Evolutionary conservation across 2,888 invertebrate genomes (phyloP).

Genomic region (Trichopria drosophilae): DNA sequence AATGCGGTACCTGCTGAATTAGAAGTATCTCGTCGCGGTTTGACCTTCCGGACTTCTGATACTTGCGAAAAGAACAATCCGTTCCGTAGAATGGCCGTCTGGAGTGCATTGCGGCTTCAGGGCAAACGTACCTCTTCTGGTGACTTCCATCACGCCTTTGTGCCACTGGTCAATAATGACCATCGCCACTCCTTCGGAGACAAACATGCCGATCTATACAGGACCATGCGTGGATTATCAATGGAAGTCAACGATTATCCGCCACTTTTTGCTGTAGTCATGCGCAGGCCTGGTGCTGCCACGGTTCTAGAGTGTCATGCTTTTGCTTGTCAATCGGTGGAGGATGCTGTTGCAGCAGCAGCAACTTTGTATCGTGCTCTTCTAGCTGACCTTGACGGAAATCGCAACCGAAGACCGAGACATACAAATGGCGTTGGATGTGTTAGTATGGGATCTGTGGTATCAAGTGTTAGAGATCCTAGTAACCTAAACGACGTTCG

Average conservation of each 20-base stretch:
- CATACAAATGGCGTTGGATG: conserved; percentile 76
- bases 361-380: conserved; percentile 88
- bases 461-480: conserved; percentile 40
- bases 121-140: conserved; percentile 37
- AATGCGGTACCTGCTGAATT: conserved; percentile 49
- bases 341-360: conserved; percentile 89
- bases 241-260: conserved; percentile 66
- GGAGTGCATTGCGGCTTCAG: conserved; percentile 84
- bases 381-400: conserved; percentile 64
- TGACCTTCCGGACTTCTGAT: conserved; percentile 52
- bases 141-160: conserved; percentile 72
- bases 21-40: conserved; percentile 53
- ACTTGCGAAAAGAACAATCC: conserved; percentile 67
- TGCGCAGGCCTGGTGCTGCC: conserved; percentile 76
- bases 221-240: conserved; percentile 53
- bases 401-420: conserved; percentile 64
- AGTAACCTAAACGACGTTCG: neutral
- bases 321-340: conserved; percentile 85
- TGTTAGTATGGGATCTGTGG: conserved; percentile 67
- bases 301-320: conserved; percentile 87
- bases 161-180: conserved; percentile 66
- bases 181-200: conserved; percentile 61
- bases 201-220: conserved; percentile 60
- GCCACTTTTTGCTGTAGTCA: conserved; percentile 87
- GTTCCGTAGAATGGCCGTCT: conserved; percentile 88